phyloP scores from a whole-genome alignment of 2,888 invertebrate genomes.

The Mycalesis mineus region DNA sequence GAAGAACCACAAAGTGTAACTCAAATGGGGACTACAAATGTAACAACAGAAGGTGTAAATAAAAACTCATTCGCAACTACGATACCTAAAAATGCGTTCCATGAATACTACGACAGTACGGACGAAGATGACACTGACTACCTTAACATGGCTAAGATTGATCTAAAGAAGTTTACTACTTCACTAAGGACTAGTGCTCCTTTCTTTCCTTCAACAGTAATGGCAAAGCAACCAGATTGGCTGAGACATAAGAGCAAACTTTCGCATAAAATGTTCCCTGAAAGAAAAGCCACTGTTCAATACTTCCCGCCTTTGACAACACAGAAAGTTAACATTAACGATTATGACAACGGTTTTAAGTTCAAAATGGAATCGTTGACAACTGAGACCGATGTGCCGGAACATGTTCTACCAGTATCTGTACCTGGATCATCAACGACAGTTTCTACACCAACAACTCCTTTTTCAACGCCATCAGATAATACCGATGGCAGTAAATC shows the following conservation, averaged over 20 bases:
- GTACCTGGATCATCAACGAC: constrained; percentile 8
- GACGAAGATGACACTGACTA: constrained; percentile 61
- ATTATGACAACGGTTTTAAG: constrained; percentile 46
- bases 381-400: constrained; percentile 34
- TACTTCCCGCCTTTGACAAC: constrained; percentile 59
- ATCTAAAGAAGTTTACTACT: constrained; percentile 53
- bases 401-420: constrained; percentile 24
- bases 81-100: constrained; percentile 43
- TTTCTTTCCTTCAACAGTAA: neutral
- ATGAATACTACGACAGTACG: constrained; percentile 55
- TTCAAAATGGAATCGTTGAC: constrained; percentile 45
- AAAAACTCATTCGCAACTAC: constrained; percentile 26
- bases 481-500: neutral
- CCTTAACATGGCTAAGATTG: constrained; percentile 52
- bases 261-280: constrained; percentile 33
- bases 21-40: constrained; percentile 14
- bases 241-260: constrained; percentile 28
- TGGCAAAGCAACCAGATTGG: constrained; percentile 10
- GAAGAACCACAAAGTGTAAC: constrained; percentile 10
- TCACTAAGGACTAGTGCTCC: constrained; percentile 16
- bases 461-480: neutral
- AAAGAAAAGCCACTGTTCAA: constrained; percentile 58
- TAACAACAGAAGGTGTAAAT: constrained; percentile 7
- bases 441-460: neutral
- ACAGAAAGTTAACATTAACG: constrained; percentile 42